Percentiles rank a stretch among this genome's conserved stretches.
Conservation (phyloP, 2,797 vertebrate species). For the Scyliorhinus canicula region DNA sequence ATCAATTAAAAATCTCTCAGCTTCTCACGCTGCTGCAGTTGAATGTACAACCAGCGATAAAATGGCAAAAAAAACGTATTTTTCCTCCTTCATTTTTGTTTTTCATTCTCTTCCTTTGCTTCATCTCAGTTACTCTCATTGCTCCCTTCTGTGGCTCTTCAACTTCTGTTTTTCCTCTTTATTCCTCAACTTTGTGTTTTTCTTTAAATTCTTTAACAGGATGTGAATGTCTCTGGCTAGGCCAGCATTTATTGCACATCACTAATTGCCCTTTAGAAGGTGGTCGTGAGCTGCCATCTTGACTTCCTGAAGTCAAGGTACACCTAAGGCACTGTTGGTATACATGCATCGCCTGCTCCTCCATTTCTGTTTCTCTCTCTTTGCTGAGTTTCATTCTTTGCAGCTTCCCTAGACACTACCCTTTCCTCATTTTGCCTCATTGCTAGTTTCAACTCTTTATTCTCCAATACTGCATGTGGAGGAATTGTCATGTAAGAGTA, state of each 20-base stretch:
- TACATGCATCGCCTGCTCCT: not conserved
- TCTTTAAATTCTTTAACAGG: too few relatives aligned
- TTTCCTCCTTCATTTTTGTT: not conserved
- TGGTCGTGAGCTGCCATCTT: too few relatives aligned
- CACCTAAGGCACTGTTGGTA: too few relatives aligned
- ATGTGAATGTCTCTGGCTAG: too few relatives aligned
- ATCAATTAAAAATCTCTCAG: not conserved
- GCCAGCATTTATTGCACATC: too few relatives aligned
- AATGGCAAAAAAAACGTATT: not conserved
- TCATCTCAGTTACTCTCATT: not conserved
- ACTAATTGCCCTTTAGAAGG: too few relatives aligned
- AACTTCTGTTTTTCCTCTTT: not conserved
- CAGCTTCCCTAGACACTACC: not conserved
- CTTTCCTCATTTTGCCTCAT: not conserved
- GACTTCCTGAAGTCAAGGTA: too few relatives aligned
- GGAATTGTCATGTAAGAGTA: too few relatives aligned
- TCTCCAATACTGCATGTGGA: not conserved
- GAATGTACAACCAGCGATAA: not conserved
- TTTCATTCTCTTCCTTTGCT: not conserved
- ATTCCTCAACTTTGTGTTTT: not conserved
- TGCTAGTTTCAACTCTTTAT: not conserved
- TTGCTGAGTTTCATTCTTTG: not conserved
- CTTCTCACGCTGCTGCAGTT: not conserved
- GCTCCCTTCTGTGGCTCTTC: not conserved
- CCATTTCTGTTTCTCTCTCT: not conserved